A percentile compares a stretch with the other conserved stretches of the same genome.
These are phyloP conservation scores for Cheilinus undulatus DNA, from an alignment of 2,113 vertebrate species.

Conservation along the genomic window DNA sequence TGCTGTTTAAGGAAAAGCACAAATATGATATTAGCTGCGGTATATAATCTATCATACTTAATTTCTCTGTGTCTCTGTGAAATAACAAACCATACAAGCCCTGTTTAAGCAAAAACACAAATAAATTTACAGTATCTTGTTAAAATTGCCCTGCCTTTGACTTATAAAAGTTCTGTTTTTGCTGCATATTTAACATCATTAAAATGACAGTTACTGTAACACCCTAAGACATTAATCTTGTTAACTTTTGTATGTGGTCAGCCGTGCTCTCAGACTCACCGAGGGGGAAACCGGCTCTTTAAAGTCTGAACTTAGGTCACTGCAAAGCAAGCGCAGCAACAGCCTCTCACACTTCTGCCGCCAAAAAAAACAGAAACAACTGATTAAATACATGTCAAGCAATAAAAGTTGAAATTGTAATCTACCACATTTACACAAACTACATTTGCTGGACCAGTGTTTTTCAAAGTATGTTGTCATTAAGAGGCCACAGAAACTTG, in stretches of 20 bases:
- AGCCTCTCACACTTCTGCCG: constrained; percentile 91
- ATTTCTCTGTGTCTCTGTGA: not conserved
- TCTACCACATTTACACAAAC: too few species aligned
- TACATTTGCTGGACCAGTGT: too few species aligned
- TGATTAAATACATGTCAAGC: not conserved
- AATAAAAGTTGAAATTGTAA: not conserved
- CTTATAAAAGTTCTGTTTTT: not conserved
- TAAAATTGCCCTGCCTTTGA: not conserved
- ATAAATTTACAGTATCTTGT: not conserved
- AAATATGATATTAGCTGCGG: not conserved
- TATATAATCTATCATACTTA: not conserved
- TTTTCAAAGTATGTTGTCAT: too few species aligned
- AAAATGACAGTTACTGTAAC: constrained; percentile 44
- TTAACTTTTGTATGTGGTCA: constrained; percentile 7
- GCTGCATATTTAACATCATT: constrained; percentile 33
- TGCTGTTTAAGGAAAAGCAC: not conserved
- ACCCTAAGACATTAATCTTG: constrained; percentile 58
- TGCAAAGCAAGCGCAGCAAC: constrained; percentile 88
- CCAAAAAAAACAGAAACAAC: constrained; percentile 21
- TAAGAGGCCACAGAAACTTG: too few species aligned
- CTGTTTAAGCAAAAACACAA: not conserved
- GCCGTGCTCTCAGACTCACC: constrained; percentile 79
- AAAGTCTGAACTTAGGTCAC: constrained; percentile 86
- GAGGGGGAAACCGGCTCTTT: constrained; percentile 83
- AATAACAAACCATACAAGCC: not conserved